phyloP scores from a whole-genome alignment of 2,888 invertebrate genomes.

The Azorinus chamasolen region DNA sequence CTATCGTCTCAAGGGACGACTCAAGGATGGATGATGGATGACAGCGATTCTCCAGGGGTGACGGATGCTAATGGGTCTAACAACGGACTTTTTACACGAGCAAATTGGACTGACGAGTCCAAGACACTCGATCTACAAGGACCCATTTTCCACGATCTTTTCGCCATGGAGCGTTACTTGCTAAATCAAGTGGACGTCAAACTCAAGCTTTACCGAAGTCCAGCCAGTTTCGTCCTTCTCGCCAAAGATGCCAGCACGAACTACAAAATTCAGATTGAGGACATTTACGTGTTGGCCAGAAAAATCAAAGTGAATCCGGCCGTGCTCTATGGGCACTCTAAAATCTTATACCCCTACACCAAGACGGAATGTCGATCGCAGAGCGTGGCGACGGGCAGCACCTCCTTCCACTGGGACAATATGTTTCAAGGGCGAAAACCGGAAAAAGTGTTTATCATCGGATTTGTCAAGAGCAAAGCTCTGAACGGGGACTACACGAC shows the following conservation, averaged over 20 bases:
- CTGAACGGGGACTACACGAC: conserved; percentile 36
- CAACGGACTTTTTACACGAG: conserved; percentile 8
- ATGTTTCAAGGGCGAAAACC: conserved; percentile 49
- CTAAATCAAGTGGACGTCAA: conserved; percentile 49
- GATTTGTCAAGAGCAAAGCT: conserved; percentile 40
- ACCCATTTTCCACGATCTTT: conserved; percentile 50
- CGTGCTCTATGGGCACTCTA: conserved; percentile 25
- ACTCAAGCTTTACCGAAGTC: conserved; percentile 44
- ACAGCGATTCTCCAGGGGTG: neutral
- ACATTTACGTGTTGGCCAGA: conserved; percentile 26
- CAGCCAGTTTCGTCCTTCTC: conserved; percentile 38
- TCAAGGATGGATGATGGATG: conserved; percentile 15
- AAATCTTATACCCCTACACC: conserved; percentile 34
- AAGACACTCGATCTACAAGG: conserved; percentile 43
- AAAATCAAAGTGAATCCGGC: conserved; percentile 37
- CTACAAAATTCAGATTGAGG: conserved; percentile 28
- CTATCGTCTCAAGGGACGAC: conserved; percentile 17
- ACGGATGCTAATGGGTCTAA: conserved; percentile 8
- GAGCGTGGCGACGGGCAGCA: conserved; percentile 40
- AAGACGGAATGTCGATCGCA: conserved; percentile 19
- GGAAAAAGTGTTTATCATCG: conserved; percentile 23
- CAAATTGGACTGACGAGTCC: conserved; percentile 2
- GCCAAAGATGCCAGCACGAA: conserved; percentile 12
- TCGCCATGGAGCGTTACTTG: conserved; percentile 40
- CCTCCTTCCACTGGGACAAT: conserved; percentile 43